Conservation (phyloP, 2,113 vertebrate species). For the Columbina picui region DNA sequence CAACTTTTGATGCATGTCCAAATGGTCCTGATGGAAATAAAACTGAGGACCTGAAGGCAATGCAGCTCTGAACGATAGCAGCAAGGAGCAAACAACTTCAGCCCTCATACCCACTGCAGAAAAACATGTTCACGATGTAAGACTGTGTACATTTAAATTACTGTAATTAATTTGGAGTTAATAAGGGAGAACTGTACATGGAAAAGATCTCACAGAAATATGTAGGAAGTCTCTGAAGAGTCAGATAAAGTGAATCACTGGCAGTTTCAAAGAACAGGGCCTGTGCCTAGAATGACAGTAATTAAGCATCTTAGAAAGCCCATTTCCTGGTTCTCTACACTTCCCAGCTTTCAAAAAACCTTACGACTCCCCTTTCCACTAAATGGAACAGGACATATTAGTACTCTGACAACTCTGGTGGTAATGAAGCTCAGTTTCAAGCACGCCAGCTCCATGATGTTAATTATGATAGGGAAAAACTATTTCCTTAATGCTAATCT, state of each 20-base stretch:
- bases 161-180: neutral
- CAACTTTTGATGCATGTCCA: neutral
- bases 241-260: neutral
- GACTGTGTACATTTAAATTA: neutral
- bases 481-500: neutral
- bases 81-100: neutral
- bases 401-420: neutral
- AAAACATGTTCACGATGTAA: neutral
- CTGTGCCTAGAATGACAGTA: neutral
- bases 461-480: neutral
- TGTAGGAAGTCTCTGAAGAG: neutral
- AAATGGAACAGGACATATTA: neutral
- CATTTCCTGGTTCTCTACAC: neutral
- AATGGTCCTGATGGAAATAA: neutral
- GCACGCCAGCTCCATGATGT: accelerated
- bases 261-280: neutral
- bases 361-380: neutral
- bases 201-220: neutral
- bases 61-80: neutral
- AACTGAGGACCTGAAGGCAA: neutral
- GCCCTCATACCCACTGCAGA: neutral
- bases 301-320: neutral
- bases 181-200: neutral
- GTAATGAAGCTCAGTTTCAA: neutral
- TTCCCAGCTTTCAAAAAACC: neutral